Evolutionary conservation across 92 coral and sea anemone species (phyloP), one percentile per base, ranked within the genome.

Genomic region (Epizoanthus ramosus): DNA sequence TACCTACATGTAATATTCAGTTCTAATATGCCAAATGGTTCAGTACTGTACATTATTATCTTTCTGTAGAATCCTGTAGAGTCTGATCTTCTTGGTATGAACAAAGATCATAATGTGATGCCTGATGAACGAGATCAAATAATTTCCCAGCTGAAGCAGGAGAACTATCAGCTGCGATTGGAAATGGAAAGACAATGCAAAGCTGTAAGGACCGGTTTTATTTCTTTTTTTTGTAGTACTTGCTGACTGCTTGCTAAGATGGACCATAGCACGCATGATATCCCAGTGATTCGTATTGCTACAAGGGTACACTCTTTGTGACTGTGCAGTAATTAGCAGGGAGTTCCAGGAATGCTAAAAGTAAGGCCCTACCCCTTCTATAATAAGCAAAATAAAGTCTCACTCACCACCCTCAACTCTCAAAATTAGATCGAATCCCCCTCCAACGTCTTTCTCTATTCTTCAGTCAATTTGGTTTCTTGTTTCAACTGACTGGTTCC

Each of bases 91-190:
- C 83, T 87, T 75, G 90, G 84, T 22, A 41, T 87, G 76, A 87
- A 75, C 72, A 83, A 81, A 56, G 60, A 83, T 14, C 84, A 75
- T 22, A 73, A 83, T 16, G 84, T 89, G 57, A 85, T 89, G 75
- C 87, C 68, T 16, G 92, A 89, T 76, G 80, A 74, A 66, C 91
- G 92, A 83, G 94, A 93, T 73, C 74, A 69, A 18, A 75, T 96
- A 60, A 96, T 96, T 56, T 90, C 94, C 56, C 93, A 94, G 71
- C 70, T 96, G 24, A 87, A 90, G 57, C 88, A 86, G 58, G 94
- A 91, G 79, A 93, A 93, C 54, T 87, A 81, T 53, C 91, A 87
- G n/a, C 86, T 93, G 22, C 93, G 77, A 87, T 84, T 88, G 77
- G 90, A 86, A 39, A 74, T 91, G 50, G 89, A 89, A 39, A 87